Evolutionary conservation across 92 coral and sea anemone genomes (phyloP).

Genomic region (Paramuricea clavata): DNA sequence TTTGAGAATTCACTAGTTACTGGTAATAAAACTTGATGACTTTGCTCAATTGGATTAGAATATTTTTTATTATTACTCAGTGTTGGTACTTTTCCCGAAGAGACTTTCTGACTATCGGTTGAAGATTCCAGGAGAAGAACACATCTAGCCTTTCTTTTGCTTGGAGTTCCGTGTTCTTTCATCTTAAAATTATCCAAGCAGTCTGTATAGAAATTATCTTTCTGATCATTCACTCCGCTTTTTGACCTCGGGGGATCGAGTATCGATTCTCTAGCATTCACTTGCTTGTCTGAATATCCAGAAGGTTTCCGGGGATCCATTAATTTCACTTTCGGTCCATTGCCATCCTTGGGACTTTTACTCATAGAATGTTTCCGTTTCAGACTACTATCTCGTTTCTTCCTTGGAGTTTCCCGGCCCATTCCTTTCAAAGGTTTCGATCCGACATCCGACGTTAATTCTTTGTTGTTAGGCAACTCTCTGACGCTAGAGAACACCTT

Average conservation of each 20-base stretch:
- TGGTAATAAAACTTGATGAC: neutral
- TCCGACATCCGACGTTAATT: too few species aligned
- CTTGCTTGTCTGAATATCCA: neutral
- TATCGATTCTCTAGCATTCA: neutral
- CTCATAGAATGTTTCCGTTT: conserved; percentile 23
- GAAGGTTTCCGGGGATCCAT: neutral
- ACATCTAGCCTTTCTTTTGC: neutral
- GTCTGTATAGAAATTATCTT: conserved; percentile 12
- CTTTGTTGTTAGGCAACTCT: too few species aligned
- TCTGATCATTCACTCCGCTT: neutral
- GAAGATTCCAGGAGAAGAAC: conserved; percentile 6
- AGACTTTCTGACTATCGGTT: neutral
- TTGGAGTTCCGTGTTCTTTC: neutral
- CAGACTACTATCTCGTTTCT: conserved; percentile 7
- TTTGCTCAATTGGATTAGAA: neutral
- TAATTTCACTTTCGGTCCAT: conserved; percentile 1
- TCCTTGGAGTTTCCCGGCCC: neutral
- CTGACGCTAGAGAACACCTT: too few species aligned
- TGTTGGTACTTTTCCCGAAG: neutral
- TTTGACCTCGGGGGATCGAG: neutral
- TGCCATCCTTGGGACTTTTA: conserved; percentile 13
- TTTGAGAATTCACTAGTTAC: neutral
- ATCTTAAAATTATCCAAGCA: conserved; percentile 26
- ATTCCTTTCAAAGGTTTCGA: neutral
- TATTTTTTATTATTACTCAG: neutral